Base-by-base conservation (phyloP, 2,797 vertebrate genomes). In the Lophotriccus pileatus region DNA sequence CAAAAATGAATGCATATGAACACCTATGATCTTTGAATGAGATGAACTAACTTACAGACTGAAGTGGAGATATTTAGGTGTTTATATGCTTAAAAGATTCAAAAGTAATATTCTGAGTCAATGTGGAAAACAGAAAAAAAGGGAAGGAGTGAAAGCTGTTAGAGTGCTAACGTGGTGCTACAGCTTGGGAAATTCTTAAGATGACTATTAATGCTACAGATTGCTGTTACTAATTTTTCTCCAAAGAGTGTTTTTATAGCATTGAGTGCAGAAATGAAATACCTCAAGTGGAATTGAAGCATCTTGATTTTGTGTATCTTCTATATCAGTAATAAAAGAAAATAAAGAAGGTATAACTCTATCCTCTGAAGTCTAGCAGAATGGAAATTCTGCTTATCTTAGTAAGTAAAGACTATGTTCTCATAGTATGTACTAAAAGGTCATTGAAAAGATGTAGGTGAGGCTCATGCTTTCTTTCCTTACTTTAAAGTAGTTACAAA, bases 341-440 rank as follows among this genome's bases (percentile, higher is more conserved):
- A 91, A 41, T 67, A 69, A 55, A 77, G 20, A 94, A 78, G 17
- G 37, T 59, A 74, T 80, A 69, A 83, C 9, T 46, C 49, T 67
- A 73, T 50, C n/a, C 19, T 67, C 69, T 95, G 93, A 94, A 95
- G 68, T 86, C 46, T 55, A 63, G 70, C 39, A 84, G 84, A 63
- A n/a, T 68, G 32, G 17, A 92, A 83, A 75, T 91, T 69, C 79
- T 91, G 16, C 83, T 96, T 95, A 87, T 87, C 50, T 2, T 79
- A 87, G 59, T 82, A 56, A 93, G 50, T 80, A 91, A 97, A 93
- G 79, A 11, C 85, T 94, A 39, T 89, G 27, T 90, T 97, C 81
- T 97, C 80, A 81, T 62, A 49, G 44, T 76, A 47, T 92, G n/a
- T 77, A 92, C 95, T 95, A 94, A 95, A 96, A 95, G 74, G 67